A percentile compares a stretch with the other conserved stretches of the same genome.
Conservation (phyloP, 2,797 vertebrate species). For the Poeciliopsis infans region DNA sequence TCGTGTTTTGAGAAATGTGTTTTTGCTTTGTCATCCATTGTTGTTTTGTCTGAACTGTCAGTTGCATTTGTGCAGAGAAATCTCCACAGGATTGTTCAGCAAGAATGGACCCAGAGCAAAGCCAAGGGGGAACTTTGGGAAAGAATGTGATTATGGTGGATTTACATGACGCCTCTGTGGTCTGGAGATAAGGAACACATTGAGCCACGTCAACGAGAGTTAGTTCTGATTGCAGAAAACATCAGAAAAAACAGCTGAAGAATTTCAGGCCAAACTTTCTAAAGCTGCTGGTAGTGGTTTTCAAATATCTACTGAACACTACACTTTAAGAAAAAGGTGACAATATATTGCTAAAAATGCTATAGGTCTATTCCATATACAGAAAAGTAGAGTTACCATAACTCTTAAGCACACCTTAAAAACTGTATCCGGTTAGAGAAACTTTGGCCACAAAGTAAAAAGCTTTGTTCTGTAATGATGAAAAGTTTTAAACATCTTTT, state of each 20-base stretch:
- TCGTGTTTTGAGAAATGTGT: background rate
- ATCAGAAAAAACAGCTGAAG: background rate
- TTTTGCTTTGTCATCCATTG: background rate
- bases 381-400: background rate
- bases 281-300: background rate
- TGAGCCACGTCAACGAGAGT: background rate
- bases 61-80: background rate
- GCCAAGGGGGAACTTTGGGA: background rate
- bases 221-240: background rate
- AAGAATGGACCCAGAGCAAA: background rate
- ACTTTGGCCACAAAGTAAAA: background rate
- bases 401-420: background rate
- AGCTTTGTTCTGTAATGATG: background rate
- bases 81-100: background rate
- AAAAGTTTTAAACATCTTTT: background rate
- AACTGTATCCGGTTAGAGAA: background rate
- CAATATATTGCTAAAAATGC: background rate
- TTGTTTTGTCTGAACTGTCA: background rate
- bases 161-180: background rate
- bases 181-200: background rate
- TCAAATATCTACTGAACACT: background rate
- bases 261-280: background rate
- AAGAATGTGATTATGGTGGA: background rate
- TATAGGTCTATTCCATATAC: background rate
- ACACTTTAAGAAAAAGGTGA: background rate